Evolutionary conservation across 2,113 vertebrate species (phyloP), one percentile per base, ranked within the genome.

Genomic region (Egretta garzetta): DNA sequence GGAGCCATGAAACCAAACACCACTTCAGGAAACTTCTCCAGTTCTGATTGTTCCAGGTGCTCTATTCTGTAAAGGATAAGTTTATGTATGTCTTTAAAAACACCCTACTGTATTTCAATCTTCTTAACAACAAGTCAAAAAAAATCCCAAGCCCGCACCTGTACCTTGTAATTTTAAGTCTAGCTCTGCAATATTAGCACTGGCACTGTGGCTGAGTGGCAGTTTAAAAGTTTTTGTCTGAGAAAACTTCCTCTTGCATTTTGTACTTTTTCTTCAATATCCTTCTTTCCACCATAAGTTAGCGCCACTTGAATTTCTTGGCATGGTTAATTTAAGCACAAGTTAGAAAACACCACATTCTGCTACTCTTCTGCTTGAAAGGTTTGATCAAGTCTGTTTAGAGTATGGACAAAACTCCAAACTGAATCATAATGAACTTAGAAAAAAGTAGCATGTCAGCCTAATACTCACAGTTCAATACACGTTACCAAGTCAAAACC

Each of bases 1-100:
- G 99, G 99, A 85, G 98, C 97, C 98, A 99, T 99, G 97, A 99
- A 99, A 73, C 99, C 99, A 97, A 99, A 99, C 47, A 99, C 97
- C 37, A 99, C 99, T 70, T 99, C 98, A 30, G 99, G 98, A 96
- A 99, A 99, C 68, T 79, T 97, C 90, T 98, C 96, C 74, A 99
- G 96, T 37, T 99, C 99, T 9, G 96, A 81, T 35, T 98, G 95
- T 52, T 98, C 97, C 93, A 99, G 97, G 86, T 99, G 99, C 94
- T 99, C 99, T 84, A 99, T 99, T 96, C 99, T 99, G 92, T 80
- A 97, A 92, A 59, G 41, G 35, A 5, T 9, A 92, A 81, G 4
- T 41, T 91, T 50, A 91, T 28, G 32, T 16, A 33, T 19, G 4
- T 27, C 30, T 85, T 83, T 71, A 64, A 66, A 68, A 85, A 60